A percentile compares a stretch with the other conserved stretches of the same genome.
Conservation (phyloP, 1,140 invertebrate species). For the Drosophila truncata region DNA sequence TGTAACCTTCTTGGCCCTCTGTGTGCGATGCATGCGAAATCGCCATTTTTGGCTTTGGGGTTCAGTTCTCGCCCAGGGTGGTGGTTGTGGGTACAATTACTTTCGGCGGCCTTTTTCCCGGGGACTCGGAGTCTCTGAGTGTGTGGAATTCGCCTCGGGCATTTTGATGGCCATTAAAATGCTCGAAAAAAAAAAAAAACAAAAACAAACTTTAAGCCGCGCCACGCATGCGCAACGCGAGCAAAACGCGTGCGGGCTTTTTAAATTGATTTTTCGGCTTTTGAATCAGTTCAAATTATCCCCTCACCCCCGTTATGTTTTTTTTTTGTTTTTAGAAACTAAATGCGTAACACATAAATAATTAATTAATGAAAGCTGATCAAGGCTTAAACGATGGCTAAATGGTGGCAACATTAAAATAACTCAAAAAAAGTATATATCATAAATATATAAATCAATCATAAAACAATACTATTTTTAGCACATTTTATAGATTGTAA, state of each 20-base stretch:
- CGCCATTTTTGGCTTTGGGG: slow-evolving; percentile 42
- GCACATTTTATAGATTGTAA: not conserved
- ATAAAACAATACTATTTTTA: not conserved
- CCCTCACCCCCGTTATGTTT: not conserved
- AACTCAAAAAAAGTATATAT: too few species aligned
- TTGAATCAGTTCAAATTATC: slow-evolving; percentile 10
- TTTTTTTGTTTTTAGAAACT: slow-evolving; percentile 61
- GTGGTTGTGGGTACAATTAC: not conserved
- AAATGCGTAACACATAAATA: slow-evolving; percentile 72
- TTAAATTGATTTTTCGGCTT: slow-evolving; percentile 25
- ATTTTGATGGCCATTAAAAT: slow-evolving; percentile 70
- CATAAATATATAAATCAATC: not conserved
- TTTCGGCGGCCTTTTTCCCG: slow-evolving; percentile 17
- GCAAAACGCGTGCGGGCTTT: slow-evolving; percentile 58
- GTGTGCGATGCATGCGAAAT: slow-evolving; percentile 73
- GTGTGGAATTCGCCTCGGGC: slow-evolving; percentile 25
- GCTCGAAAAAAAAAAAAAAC: not conserved
- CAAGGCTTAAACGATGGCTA: not conserved
- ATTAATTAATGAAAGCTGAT: slow-evolving; percentile 54
- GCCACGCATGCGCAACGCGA: slow-evolving; percentile 71
- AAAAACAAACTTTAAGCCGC: slow-evolving; percentile 29
- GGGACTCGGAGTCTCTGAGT: not conserved
- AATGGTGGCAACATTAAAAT: not conserved
- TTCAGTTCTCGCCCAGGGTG: slow-evolving; percentile 51
- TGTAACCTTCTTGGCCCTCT: slow-evolving; percentile 70